These are phyloP conservation scores for Dromiciops gliroides DNA, from an alignment of 2,113 vertebrate species.

Conservation along the genomic window DNA sequence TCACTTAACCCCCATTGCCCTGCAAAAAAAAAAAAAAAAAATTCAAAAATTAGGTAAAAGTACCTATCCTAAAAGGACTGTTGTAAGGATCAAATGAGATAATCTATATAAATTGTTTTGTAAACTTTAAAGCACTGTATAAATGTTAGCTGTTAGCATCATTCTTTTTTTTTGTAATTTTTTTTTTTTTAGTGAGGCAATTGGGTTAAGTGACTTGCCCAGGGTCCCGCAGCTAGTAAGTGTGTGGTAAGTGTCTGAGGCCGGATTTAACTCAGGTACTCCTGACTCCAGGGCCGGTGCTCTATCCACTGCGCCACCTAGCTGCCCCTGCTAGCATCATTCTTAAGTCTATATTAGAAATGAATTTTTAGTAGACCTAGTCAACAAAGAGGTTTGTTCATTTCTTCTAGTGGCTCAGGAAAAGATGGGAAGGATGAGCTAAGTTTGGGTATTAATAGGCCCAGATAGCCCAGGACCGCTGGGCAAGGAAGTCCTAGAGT, in stretches of 20 bases:
- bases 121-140: background rate
- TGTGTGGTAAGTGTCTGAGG: no score
- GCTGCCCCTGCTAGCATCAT: background rate
- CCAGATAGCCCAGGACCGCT: background rate
- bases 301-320: no score
- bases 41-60: background rate
- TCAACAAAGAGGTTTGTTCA: background rate
- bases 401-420: background rate
- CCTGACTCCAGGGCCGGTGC: no score
- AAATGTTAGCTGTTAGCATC: background rate
- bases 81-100: background rate
- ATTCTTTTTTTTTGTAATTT: no score
- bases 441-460: background rate
- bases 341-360: background rate
- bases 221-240: no score
- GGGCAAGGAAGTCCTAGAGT: background rate
- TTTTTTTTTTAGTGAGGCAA: no score
- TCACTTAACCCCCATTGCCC: no score
- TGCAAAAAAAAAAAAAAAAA: no score
- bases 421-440: background rate
- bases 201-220: no score
- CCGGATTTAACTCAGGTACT: no score
- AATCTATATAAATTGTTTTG: background rate
- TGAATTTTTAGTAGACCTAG: background rate
- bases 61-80: background rate